phyloP scores from a whole-genome alignment of 2,113 vertebrate genomes.

The Brachirus orientalis region DNA sequence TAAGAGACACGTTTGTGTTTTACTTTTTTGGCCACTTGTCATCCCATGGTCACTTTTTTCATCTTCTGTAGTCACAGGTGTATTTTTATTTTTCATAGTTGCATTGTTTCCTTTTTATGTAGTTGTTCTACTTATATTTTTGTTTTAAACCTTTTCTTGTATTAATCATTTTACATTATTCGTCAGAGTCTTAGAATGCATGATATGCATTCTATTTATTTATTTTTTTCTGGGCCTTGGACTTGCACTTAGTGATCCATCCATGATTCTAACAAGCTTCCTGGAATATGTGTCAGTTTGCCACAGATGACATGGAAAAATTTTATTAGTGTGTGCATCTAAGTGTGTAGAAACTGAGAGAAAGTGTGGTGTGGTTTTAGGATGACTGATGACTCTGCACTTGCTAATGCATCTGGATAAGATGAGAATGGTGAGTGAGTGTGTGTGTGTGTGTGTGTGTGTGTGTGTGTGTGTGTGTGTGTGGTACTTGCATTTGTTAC shows the following conservation, averaged over 20 bases:
- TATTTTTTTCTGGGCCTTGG: no score
- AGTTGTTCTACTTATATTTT: not conserved
- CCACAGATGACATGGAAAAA: not conserved
- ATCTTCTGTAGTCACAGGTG: not conserved
- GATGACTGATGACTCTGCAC: conserved; percentile 84
- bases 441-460: conserved; percentile 29
- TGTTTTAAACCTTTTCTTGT: not conserved
- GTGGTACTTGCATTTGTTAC: no score
- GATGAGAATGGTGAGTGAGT: conserved; percentile 15
- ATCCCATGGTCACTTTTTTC: not conserved
- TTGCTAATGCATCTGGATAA: conserved; percentile 72
- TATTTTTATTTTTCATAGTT: no score
- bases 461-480: conserved; percentile 17
- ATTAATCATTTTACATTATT: not conserved
- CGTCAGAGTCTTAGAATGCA: no score
- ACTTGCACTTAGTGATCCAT: no score
- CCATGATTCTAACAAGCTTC: not conserved
- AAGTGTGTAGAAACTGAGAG: not conserved
- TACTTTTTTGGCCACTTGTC: no score
- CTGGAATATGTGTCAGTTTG: conserved; percentile 16
- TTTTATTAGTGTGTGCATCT: conserved; percentile 8
- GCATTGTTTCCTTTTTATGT: not conserved
- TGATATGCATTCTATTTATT: not conserved
- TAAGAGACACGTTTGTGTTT: no score
- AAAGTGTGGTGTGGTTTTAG: conserved; percentile 15